These are phyloP conservation scores for Acrossocheilus wenchowensis DNA, from an alignment of 2,797 vertebrate genomes.

Conservation along the genomic window DNA sequence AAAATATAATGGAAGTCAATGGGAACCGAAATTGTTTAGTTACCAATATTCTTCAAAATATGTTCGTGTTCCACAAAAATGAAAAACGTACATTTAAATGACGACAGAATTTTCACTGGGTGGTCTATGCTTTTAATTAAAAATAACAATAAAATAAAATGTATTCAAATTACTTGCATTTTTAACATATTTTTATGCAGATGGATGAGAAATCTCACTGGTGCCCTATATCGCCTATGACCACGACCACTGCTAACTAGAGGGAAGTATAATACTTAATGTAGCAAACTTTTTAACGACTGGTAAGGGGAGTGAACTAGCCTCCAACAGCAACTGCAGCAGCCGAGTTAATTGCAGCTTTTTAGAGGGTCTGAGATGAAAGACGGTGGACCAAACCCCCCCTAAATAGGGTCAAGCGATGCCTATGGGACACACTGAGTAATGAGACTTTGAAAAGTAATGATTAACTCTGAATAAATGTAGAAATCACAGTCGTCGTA, in stretches of 20 bases:
- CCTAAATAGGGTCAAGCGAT: slow-evolving; percentile 28
- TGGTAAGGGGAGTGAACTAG: slow-evolving; percentile 16
- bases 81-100: neutral
- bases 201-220: neutral
- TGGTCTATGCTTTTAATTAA: neutral
- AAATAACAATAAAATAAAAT: neutral
- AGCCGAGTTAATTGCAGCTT: slow-evolving; percentile 21
- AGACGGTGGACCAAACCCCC: neutral
- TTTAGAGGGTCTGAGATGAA: slow-evolving; percentile 17
- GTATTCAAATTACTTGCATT: neutral
- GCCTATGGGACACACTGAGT: slow-evolving; percentile 23
- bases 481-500: neutral
- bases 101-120: neutral
- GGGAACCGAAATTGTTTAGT: no score
- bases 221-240: neutral
- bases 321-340: neutral
- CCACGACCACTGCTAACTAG: neutral
- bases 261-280: slow-evolving; percentile 11
- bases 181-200: neutral
- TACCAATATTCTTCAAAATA: no score
- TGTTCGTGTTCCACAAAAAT: no score
- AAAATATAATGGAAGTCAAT: no score
- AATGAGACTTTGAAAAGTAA: slow-evolving; percentile 38
- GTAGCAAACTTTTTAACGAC: slow-evolving; percentile 33
- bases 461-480: slow-evolving; percentile 39